These are phyloP conservation scores for Lampris incognitus DNA, from an alignment of 2,113 vertebrate genomes.

Conservation along the genomic window DNA sequence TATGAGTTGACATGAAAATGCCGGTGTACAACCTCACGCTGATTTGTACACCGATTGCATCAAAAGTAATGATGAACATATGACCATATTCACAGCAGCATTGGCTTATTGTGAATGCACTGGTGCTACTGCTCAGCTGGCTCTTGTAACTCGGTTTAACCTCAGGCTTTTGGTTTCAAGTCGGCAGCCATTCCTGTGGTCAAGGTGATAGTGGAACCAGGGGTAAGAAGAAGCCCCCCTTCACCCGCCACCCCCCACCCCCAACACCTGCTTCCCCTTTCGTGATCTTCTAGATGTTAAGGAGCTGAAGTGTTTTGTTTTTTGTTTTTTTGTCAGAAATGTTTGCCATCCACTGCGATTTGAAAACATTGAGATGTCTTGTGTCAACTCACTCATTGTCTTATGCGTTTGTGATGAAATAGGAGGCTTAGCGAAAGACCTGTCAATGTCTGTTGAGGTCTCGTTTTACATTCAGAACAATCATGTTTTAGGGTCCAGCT, in stretches of 20 bases:
- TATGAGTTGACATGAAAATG: conserved; percentile 7
- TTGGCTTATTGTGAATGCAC: conserved; percentile 3
- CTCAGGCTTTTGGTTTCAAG: conserved; percentile 76
- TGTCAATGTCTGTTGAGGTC: conserved; percentile 49
- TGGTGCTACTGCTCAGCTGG: conserved; percentile 18
- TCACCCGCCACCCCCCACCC: conserved; percentile 18
- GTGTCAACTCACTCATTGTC: conserved; percentile 2
- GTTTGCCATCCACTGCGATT: conserved; percentile 22
- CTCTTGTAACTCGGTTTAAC: conserved; percentile 62
- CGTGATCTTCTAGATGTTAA: conserved; percentile 49
- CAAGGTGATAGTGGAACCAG: conserved; percentile 80
- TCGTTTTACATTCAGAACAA: conserved; percentile 36
- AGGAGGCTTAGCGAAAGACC: conserved; percentile 39
- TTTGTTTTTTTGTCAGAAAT: conserved; percentile 29
- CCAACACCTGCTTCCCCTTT: conserved; percentile 34
- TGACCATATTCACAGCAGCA: conserved; percentile 23
- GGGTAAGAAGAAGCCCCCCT: conserved; percentile 71
- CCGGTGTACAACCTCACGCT: conserved; percentile 9
- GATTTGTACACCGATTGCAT: conserved; percentile 1
- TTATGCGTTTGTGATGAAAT: conserved; percentile 15
- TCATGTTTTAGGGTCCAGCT: conserved; percentile 41
- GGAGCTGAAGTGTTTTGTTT: conserved; percentile 23
- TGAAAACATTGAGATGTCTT: conserved; percentile 37
- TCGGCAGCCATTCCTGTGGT: conserved; percentile 78
- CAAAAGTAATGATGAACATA: not conserved